Percentiles rank a stretch among this genome's conserved stretches.
These are phyloP conservation scores for Acromyrmex charruanus DNA, from an alignment of 1,140 invertebrate genomes.

Conservation along the genomic window DNA sequence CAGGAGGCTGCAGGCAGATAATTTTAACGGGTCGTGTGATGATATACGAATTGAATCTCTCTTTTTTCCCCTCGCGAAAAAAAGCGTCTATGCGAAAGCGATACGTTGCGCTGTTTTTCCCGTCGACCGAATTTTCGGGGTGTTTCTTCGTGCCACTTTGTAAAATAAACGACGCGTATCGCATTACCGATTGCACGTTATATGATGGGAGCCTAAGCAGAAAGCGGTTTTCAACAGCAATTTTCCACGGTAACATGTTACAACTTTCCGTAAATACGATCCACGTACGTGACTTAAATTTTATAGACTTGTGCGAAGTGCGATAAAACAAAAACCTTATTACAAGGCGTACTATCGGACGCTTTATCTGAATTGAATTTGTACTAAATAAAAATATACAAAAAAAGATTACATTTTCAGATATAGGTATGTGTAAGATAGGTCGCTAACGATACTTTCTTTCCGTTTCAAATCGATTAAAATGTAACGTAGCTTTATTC, in stretches of 20 bases:
- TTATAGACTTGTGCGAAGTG: background rate
- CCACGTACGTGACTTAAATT: slow-evolving; percentile 30
- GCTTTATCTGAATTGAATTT: slow-evolving; percentile 1
- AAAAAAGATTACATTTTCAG: background rate
- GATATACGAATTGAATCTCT: slow-evolving; percentile 64
- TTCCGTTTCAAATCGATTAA: background rate
- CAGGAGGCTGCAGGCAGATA: slow-evolving; percentile 47
- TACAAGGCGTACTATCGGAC: background rate
- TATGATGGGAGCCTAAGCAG: slow-evolving; percentile 1
- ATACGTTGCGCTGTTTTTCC: slow-evolving; percentile 39
- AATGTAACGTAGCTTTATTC: background rate
- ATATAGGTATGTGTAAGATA: background rate
- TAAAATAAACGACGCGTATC: slow-evolving; percentile 38
- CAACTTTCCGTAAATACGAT: slow-evolving; percentile 38
- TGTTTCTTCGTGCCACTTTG: background rate
- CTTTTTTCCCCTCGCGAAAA: background rate
- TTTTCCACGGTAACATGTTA: slow-evolving; percentile 36
- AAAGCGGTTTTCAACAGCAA: slow-evolving; percentile 38
- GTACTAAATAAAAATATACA: background rate
- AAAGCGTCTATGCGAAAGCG: background rate
- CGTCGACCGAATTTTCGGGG: slow-evolving; percentile 48
- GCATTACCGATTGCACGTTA: slow-evolving; percentile 34
- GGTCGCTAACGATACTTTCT: background rate
- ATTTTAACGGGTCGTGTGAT: slow-evolving; percentile 55
- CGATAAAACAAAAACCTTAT: slow-evolving; percentile 24